These are phyloP conservation scores for Sebastolobus altivelis DNA, from an alignment of 2,797 vertebrate genomes.

Conservation along the genomic window DNA sequence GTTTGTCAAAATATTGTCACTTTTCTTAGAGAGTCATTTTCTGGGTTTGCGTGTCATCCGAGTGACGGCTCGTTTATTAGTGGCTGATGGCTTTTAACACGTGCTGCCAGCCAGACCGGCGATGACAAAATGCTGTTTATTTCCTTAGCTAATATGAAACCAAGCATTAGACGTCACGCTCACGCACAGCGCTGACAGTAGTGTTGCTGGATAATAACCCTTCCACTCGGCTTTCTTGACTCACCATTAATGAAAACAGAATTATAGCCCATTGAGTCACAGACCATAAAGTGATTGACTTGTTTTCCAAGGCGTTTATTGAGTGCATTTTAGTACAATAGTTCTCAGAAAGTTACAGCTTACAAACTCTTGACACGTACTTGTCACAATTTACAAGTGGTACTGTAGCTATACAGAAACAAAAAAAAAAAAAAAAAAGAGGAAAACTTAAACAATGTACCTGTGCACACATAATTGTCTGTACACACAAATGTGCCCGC, in stretches of 20 bases:
- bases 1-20: constrained; percentile 72
- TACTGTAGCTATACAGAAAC: constrained; percentile 82
- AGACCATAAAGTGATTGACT: constrained; percentile 60
- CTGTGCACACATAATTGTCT: constrained; percentile 68
- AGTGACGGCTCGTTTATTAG: constrained; percentile 72
- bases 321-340: constrained; percentile 91
- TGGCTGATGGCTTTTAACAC: constrained; percentile 71
- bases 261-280: constrained; percentile 57
- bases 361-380: constrained; percentile 89
- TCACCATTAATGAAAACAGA: constrained; percentile 62
- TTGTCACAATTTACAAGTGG: constrained; percentile 89
- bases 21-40: constrained; percentile 40
- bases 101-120: constrained; percentile 53
- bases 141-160: constrained; percentile 62
- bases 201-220: constrained; percentile 67
- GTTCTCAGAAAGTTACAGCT: constrained; percentile 89
- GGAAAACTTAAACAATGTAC: constrained; percentile 69
- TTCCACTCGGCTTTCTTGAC: constrained; percentile 50
- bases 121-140: constrained; percentile 69
- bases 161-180: constrained; percentile 52
- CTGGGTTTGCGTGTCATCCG: constrained; percentile 26
- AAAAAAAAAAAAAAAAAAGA: constrained; percentile 46
- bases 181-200: constrained; percentile 52
- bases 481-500: constrained; percentile 63
- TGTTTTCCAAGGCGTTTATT: constrained; percentile 88